Percentiles rank a stretch among this genome's conserved stretches.
Evolutionary conservation across 2,113 vertebrate species (phyloP).

Genomic region (Bujurquina vittata): DNA sequence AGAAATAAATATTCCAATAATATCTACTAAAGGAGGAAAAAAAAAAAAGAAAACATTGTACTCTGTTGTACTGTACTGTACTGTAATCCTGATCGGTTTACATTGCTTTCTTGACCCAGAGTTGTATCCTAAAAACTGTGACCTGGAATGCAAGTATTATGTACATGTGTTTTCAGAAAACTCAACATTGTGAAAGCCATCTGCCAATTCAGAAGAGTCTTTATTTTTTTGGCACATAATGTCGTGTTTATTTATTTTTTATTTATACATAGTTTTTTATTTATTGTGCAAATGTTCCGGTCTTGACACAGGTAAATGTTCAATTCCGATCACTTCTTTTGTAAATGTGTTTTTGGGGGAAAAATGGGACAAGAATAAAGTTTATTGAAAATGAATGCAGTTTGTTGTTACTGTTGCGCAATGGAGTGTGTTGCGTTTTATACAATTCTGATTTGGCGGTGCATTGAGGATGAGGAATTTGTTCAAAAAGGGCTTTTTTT

Average conservation of each 20-base stretch:
- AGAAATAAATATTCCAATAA: constrained; percentile 72
- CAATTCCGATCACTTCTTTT: constrained; percentile 80
- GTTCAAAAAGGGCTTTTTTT: not conserved
- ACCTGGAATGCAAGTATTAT: constrained; percentile 80
- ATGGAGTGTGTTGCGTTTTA: too few relatives aligned
- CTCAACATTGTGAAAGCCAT: constrained; percentile 79
- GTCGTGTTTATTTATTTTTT: constrained; percentile 82
- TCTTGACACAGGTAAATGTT: constrained; percentile 79
- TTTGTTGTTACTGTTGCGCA: not conserved
- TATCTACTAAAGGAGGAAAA: constrained; percentile 47
- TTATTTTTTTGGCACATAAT: constrained; percentile 79
- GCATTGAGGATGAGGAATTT: not conserved
- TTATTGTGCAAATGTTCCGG: constrained; percentile 80
- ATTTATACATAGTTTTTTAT: constrained; percentile 82
- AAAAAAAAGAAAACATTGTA: constrained; percentile 63
- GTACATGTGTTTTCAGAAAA: constrained; percentile 74
- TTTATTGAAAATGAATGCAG: constrained; percentile 71
- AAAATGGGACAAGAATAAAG: constrained; percentile 79
- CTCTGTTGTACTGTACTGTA: constrained; percentile 76
- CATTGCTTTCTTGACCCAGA: constrained; percentile 73
- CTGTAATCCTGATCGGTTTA: constrained; percentile 78
- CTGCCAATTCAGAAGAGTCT: constrained; percentile 74
- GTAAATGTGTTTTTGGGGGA: constrained; percentile 65
- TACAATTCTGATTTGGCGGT: not conserved
- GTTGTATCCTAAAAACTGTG: constrained; percentile 83